Percentiles rank a stretch among this genome's conserved stretches.
Evolutionary conservation across 2,113 vertebrate genomes (phyloP).

Genomic region (Carollia perspicillata): DNA sequence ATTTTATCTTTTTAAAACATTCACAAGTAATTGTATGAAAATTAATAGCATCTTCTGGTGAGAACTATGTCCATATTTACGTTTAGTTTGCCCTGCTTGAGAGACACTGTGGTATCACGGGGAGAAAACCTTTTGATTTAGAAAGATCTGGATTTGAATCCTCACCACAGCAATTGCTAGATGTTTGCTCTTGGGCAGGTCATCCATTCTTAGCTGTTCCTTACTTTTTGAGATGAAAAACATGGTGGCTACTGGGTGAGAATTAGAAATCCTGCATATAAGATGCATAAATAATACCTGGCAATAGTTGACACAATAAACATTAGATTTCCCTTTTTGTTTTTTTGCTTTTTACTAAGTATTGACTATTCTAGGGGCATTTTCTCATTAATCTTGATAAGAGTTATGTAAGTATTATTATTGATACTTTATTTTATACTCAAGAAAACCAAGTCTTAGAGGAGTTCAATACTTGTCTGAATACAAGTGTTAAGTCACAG

Average conservation of each 20-base stretch:
- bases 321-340: neutral
- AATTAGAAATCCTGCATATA: neutral
- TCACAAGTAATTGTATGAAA: neutral
- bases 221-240: neutral
- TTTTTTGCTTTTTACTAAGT: neutral
- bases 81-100: neutral
- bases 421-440: neutral
- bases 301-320: neutral
- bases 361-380: neutral
- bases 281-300: neutral
- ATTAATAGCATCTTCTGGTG: neutral
- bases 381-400: neutral
- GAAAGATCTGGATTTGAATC: neutral
- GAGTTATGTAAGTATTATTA: neutral
- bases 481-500: neutral
- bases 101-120: neutral
- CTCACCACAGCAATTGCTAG: neutral
- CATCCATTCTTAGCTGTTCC: neutral
- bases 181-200: neutral
- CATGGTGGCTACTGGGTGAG: neutral
- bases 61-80: neutral
- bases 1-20: neutral
- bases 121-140: neutral
- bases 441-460: neutral
- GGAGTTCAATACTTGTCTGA: neutral